Evolutionary conservation across 2,797 vertebrate genomes (phyloP).

Genomic region (Echeneis naucrates): DNA sequence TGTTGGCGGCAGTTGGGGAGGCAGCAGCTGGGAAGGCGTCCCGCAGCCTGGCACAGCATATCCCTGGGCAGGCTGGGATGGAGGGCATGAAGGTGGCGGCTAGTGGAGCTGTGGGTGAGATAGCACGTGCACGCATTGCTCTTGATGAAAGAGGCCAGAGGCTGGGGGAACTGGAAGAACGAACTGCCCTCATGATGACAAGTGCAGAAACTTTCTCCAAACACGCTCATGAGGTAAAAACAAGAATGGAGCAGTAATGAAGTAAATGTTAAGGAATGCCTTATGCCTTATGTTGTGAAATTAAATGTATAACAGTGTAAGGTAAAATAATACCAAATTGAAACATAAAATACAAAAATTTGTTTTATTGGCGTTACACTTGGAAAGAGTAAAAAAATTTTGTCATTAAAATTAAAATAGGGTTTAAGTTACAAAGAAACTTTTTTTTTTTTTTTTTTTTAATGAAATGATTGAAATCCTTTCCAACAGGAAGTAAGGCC

Average conservation of each 20-base stretch:
- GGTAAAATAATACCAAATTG: neutral
- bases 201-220: conserved; percentile 96
- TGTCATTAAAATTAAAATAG: too few species aligned
- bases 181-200: conserved; percentile 95
- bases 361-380: neutral
- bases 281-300: too few species aligned
- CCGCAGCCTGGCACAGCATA: conserved; percentile 95
- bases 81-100: conserved; percentile 94
- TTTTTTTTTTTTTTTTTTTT: neutral
- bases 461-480: too few species aligned
- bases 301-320: too few species aligned
- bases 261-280: neutral
- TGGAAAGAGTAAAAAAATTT: too few species aligned
- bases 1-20: conserved; percentile 88
- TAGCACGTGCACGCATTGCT: conserved; percentile 92
- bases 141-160: conserved; percentile 97
- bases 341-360: neutral
- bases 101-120: conserved; percentile 90
- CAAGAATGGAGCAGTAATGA: neutral
- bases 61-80: conserved; percentile 91
- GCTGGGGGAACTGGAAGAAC: conserved; percentile 96
- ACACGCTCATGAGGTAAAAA: conserved; percentile 94
- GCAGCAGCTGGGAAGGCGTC: conserved; percentile 95
- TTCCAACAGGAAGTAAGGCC: neutral
- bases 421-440: too few species aligned